Evolutionary conservation across 2,113 vertebrate species (phyloP), one percentile per base, ranked within the genome.

Genomic region (Takifugu flavidus): DNA sequence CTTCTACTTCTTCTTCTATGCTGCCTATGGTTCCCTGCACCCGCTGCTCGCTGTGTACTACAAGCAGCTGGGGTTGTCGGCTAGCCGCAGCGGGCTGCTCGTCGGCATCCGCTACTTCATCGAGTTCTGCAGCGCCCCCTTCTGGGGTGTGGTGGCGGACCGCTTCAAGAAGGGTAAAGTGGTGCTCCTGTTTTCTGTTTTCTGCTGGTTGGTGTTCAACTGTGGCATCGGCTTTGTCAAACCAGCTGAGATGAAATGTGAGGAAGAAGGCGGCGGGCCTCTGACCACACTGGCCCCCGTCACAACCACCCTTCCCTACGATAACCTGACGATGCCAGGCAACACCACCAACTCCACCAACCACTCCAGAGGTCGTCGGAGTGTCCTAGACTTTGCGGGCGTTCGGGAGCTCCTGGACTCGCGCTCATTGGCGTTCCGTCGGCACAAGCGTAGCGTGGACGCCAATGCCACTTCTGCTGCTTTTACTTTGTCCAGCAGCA

Each of bases 1-100:
- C 59, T 99, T 98, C 78, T 99, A 99, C 83, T 98, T 98, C 87
- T 99, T 98, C 90, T 99, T 98, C 83, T 99, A 96, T 43, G 94
- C 96, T 0, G 97, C 95, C 0, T 99, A 98, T 26, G 97, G 97
- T 72, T 99, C 97, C 0, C 92, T 99, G 8, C 96, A 98, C 77
- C 97, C 97, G 0, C 89, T 99, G 74, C 86, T 99, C 72, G 90
- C 96, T 0, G 89, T 99, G 6, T 99, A 96, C 78, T 99, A 98
- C 66, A 98, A 96, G 67, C 96, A 99, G 84, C 91, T 99, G 55
- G 97, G 97, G 10, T 95, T 99, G 93, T 91, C 92, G 1, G 91
- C 96, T 47, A 93, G 91, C 72, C 95, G 96, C 82, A 95, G 95
- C 0, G 97, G 97, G 27, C 88, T 99, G 49, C 85, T 99, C 1